phyloP scores from a whole-genome alignment of 2,888 invertebrate genomes.

The Zhuqinia jingwanae region DNA sequence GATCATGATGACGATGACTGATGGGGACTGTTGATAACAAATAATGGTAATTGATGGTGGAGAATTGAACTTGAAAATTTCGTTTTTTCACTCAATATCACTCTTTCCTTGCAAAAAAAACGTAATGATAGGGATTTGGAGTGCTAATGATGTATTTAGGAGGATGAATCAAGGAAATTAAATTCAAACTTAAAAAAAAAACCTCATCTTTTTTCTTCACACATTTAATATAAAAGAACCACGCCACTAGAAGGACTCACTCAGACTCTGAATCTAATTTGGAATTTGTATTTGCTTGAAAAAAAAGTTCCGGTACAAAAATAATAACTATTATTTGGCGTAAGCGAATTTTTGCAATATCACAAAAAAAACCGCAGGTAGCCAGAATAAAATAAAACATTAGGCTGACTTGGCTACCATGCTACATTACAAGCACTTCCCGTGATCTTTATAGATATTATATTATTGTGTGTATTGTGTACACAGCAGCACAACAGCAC shows the following conservation, averaged over 20 bases:
- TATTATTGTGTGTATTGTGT: too few relatives aligned
- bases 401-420: too few relatives aligned
- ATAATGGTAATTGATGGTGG: conserved; percentile 12
- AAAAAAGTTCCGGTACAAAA: conserved; percentile 16
- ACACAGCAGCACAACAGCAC: too few relatives aligned
- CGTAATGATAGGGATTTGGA: neutral
- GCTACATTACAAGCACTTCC: too few relatives aligned
- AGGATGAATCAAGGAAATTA: conserved; percentile 21
- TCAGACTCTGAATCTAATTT: neutral
- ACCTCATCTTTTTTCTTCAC: too few relatives aligned
- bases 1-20: neutral
- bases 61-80: conserved; percentile 65
- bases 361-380: too few relatives aligned
- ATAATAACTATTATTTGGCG: neutral
- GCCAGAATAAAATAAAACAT: neutral
- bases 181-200: neutral
- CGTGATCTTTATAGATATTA: too few relatives aligned
- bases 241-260: neutral
- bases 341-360: neutral
- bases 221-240: neutral
- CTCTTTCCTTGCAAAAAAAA: neutral
- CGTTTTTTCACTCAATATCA: neutral
- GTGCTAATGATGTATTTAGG: conserved; percentile 8
- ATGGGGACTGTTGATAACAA: neutral
- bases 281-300: neutral